Evolutionary conservation across 2,888 invertebrate species (phyloP).

Genomic region (Epinotia brunnichana): DNA sequence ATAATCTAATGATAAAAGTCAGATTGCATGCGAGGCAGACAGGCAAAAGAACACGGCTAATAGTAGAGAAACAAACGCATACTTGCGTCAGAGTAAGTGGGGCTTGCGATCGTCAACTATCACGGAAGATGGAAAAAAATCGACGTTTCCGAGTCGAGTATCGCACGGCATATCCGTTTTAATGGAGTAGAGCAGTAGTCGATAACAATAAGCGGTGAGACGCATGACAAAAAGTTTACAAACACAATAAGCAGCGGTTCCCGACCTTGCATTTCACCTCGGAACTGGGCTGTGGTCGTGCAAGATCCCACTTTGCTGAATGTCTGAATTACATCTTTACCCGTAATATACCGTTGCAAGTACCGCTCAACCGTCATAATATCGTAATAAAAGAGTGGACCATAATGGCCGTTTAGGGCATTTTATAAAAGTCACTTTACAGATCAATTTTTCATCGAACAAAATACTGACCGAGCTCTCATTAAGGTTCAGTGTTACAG

Average conservation of each 20-base stretch:
- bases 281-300: constrained; percentile 76
- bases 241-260: constrained; percentile 71
- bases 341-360: constrained; percentile 73
- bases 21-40: constrained; percentile 22
- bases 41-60: constrained; percentile 51
- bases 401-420: constrained; percentile 36
- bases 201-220: constrained; percentile 73
- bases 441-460: constrained; percentile 11
- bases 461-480: constrained; percentile 25
- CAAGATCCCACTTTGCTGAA: constrained; percentile 65
- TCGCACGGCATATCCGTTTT: constrained; percentile 76
- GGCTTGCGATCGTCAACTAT: constrained; percentile 68
- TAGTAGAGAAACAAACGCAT: constrained; percentile 60
- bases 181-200: constrained; percentile 71
- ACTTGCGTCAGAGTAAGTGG: constrained; percentile 70
- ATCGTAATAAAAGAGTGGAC: constrained; percentile 55
- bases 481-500: constrained; percentile 8
- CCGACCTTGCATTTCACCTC: constrained; percentile 75
- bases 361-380: constrained; percentile 71
- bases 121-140: constrained; percentile 67
- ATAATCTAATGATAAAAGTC: constrained; percentile 26
- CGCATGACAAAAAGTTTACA: constrained; percentile 75
- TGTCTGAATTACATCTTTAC: constrained; percentile 69
- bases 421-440: constrained; percentile 28
- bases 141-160: constrained; percentile 66